Evolutionary conservation across 2,113 vertebrate species (phyloP).

Genomic region (Tragulus kanchil): DNA sequence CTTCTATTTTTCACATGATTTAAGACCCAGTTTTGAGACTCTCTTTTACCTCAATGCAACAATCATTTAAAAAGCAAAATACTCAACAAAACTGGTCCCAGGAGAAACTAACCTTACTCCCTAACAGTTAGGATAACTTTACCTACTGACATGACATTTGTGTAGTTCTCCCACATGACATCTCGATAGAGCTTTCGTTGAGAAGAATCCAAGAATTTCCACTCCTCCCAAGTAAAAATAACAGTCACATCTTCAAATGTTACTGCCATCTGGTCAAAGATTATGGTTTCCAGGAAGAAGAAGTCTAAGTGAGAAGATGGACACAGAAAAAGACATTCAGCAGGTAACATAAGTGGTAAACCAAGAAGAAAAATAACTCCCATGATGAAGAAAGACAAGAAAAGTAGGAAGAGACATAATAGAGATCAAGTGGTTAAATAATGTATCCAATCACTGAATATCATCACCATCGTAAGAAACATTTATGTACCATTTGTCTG

Average conservation of each 20-base stretch:
- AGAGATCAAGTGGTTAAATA: neutral
- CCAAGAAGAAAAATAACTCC: neutral
- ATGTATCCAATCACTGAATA: neutral
- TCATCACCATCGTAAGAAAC: neutral
- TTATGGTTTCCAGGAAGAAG: slow-evolving; percentile 53
- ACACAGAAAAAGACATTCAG: slow-evolving; percentile 28
- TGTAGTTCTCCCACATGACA: slow-evolving; percentile 82
- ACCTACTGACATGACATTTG: slow-evolving; percentile 78
- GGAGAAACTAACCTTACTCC: neutral
- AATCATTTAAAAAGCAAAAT: slow-evolving; percentile 46
- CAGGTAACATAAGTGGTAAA: slow-evolving; percentile 20
- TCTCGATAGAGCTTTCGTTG: slow-evolving; percentile 79
- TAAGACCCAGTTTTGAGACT: slow-evolving; percentile 52
- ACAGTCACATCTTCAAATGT: slow-evolving; percentile 82
- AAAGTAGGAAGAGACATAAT: neutral
- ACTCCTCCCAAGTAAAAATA: slow-evolving; percentile 80
- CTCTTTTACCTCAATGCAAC: slow-evolving; percentile 1
- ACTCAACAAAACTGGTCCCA: slow-evolving; percentile 32
- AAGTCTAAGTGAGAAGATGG: slow-evolving; percentile 49
- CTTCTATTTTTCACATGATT: slow-evolving; percentile 42
- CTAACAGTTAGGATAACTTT: slow-evolving; percentile 44
- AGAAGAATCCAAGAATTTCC: slow-evolving; percentile 73
- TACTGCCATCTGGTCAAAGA: slow-evolving; percentile 70
- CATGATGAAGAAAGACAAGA: slow-evolving; percentile 36
- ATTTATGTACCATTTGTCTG: slow-evolving; percentile 10